Conservation (phyloP, 2,888 invertebrate genomes). For the Clivina fossor region DNA sequence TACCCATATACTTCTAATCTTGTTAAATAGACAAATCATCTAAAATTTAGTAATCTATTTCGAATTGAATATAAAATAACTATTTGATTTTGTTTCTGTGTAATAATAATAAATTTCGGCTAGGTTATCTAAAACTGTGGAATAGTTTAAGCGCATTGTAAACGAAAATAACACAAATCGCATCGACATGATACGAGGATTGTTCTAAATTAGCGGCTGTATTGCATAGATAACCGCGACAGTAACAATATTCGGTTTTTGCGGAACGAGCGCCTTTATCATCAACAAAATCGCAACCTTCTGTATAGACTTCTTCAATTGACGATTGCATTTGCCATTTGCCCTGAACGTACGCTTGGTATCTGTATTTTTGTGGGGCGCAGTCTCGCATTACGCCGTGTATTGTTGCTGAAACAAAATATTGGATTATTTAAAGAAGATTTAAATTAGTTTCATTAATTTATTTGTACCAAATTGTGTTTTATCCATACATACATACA, state of each 20-base stretch:
- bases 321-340: conserved; percentile 67
- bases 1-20: no score
- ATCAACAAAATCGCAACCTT: conserved; percentile 67
- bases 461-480: no score
- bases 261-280: conserved; percentile 65
- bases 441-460: no score
- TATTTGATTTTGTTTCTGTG: no score
- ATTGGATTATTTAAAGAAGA: no score
- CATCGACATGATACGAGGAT: conserved; percentile 55
- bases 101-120: background rate
- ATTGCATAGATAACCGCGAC: conserved; percentile 74
- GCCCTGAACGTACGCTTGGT: conserved; percentile 62
- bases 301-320: conserved; percentile 70
- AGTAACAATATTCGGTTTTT: conserved; percentile 73
- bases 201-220: conserved; percentile 46
- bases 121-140: conserved; percentile 54
- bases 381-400: conserved; percentile 69
- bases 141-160: conserved; percentile 62
- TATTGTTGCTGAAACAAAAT: conserved; percentile 63
- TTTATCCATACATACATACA: no score
- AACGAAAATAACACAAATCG: conserved; percentile 64
- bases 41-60: no score
- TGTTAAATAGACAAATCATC: no score
- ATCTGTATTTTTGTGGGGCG: conserved; percentile 70
- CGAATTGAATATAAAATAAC: background rate